Evolutionary conservation across 2,113 vertebrate species (phyloP), one percentile per base, ranked within the genome.

Genomic region (Opisthocomus hoazin): DNA sequence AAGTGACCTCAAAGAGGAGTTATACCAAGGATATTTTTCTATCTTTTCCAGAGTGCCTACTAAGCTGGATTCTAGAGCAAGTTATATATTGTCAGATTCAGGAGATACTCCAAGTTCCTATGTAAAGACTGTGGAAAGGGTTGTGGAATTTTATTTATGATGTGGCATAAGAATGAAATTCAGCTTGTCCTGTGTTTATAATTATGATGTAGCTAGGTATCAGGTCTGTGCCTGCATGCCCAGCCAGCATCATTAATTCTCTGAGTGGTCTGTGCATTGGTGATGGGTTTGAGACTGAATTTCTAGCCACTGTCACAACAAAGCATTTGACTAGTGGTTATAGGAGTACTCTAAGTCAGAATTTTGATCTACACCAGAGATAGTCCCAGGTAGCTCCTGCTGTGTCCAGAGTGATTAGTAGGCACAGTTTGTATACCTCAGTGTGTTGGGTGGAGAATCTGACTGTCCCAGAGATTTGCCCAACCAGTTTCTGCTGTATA

Each of bases 221-320:
- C 22, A 48, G 18, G 29, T 37, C 29, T 56, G 41, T 56, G 23
- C n/a, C 23, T 56, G 18, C 12, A 15, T 37, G 34, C 9, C 16
- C 21, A 54, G 16, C 2, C 15, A 41, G 12, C 41, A 12, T n/a
- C 24, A 57, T 57, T 66, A 57, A 20, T 75, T 53, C 5, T 53
- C 7, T 32, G 12, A 2, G 3, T 61, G 32, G 19, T 43, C 23
- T 6, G 3, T 74, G 5, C 5, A 53, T 2, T 2, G 15, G 29
- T 27, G 36, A 48, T 2, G 2, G 78, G 5, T 66, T 45, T 53
- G 34, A 78, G 12, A 36, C 23, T 58, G 27, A 78, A 46, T 39
- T 90, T 6, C 2, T 48, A 66, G 5, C 2, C 11, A 24, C 16
- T 43, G 9, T 34, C 15, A 43, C 7, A 45, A 39, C 4, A 43